phyloP scores from a whole-genome alignment of 2,797 vertebrate genomes.

The Eulemur rubriventer region DNA sequence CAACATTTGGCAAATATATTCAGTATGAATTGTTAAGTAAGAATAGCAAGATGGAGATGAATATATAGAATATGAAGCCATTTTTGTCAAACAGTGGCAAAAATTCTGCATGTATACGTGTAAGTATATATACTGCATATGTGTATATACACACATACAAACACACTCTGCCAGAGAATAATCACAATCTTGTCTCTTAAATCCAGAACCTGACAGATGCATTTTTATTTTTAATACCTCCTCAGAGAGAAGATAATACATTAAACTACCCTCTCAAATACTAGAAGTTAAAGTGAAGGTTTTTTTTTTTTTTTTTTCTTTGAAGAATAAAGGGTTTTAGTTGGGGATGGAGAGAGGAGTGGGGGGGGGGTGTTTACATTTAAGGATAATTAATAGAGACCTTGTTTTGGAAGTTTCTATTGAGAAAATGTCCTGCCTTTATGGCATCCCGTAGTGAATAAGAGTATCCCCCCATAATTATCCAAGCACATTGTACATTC shows the following conservation, averaged over 20 bases:
- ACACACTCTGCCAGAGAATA: neutral
- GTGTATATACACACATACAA: neutral
- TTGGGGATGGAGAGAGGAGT: neutral
- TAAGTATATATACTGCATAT: neutral
- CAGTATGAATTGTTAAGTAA: neutral
- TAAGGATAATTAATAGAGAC: neutral
- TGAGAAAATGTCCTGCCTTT: neutral
- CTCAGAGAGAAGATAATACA: neutral
- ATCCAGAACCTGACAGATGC: neutral
- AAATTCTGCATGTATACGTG: neutral
- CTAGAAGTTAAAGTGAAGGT: neutral
- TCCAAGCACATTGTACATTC: neutral
- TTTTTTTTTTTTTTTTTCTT: slow-evolving; percentile 18
- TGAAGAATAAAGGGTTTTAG: neutral
- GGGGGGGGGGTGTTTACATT: neutral
- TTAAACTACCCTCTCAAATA: neutral
- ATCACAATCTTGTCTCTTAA: neutral
- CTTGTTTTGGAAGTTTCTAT: neutral
- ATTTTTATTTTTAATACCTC: neutral
- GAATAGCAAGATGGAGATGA: neutral
- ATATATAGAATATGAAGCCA: neutral
- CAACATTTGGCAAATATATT: neutral
- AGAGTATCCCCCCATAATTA: neutral
- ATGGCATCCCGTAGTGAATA: neutral
- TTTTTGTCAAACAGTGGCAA: slow-evolving; percentile 10